Evolutionary conservation across 1,140 invertebrate genomes (phyloP), one percentile per base, ranked within the genome.

Genomic region (Batillaria attramentaria): DNA sequence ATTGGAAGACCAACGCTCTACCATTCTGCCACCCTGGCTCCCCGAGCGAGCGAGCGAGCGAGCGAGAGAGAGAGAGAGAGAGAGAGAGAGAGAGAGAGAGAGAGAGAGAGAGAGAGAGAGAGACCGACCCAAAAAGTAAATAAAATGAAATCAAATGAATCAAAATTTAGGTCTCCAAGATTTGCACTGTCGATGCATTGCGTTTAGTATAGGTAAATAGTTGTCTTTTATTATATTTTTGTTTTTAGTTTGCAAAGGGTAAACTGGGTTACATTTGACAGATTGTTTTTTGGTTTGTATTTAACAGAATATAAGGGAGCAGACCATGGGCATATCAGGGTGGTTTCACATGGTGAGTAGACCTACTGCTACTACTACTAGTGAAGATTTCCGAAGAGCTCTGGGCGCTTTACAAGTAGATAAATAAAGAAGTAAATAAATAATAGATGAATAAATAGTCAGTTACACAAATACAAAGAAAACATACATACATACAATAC

Each of bases 101-200:
- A 50, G 10, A 24, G 10, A 50, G 24, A 50, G 24, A 50, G 10
- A 50, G 10, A 50, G 46, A 50, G 24, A 50, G 10, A 50, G 46
- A 50, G 46, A 50, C 10, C 24, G 46, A 50, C 46, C 10, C 46
- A 50, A 13, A 50, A 10, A 50, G 10, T 13, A 50, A 50, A 50
- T 50, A 50, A 50, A 50, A 50, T 50, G 24, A 50, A 50, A 50
- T 50, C 28, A 66, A 66, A 66, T 13, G 31, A 66, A 66, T n/a
- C n/a, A n/a, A n/a, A n/a, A n/a, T n/a, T n/a, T n/a, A n/a, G n/a
- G n/a, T n/a, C n/a, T n/a, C n/a, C n/a, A n/a, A n/a, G n/a, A n/a
- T n/a, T n/a, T n/a, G n/a, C n/a, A n/a, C n/a, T n/a, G n/a, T n/a
- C n/a, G n/a, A n/a, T n/a, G n/a, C n/a, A n/a, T n/a, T n/a, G n/a